phyloP scores from a whole-genome alignment of 2,888 invertebrate species.

The Drosophila fulvimacula region DNA sequence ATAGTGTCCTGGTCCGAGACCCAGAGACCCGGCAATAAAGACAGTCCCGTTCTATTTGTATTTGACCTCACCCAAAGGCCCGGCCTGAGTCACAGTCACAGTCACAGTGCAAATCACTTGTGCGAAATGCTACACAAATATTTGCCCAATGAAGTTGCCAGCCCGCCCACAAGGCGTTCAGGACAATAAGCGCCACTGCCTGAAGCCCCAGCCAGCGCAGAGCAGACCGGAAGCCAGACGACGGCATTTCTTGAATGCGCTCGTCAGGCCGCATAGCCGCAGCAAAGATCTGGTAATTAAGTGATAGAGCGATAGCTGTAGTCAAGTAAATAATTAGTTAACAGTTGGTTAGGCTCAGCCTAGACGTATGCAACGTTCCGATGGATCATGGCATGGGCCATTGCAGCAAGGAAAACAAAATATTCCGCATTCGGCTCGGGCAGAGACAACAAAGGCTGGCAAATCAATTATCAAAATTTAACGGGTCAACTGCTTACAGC shows the following conservation, averaged over 20 bases:
- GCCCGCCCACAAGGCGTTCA: slow-evolving; percentile 21
- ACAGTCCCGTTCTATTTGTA: slow-evolving; percentile 59
- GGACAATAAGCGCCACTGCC: slow-evolving; percentile 11
- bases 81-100: slow-evolving; percentile 27
- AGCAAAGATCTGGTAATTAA: slow-evolving; percentile 35
- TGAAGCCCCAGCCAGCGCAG: slow-evolving; percentile 2
- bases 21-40: slow-evolving; percentile 50
- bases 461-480: slow-evolving; percentile 72
- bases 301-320: slow-evolving; percentile 28
- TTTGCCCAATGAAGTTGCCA: slow-evolving; percentile 78
- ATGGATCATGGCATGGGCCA: not conserved
- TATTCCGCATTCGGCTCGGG: not conserved
- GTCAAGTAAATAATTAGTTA: slow-evolving; percentile 24
- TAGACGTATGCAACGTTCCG: slow-evolving; percentile 23
- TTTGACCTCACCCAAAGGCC: slow-evolving; percentile 66
- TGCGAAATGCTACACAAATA: slow-evolving; percentile 81
- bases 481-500: slow-evolving; percentile 60
- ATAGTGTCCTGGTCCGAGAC: slow-evolving; percentile 62
- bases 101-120: slow-evolving; percentile 69
- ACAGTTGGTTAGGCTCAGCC: slow-evolving; percentile 1
- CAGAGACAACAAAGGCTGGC: slow-evolving; percentile 26
- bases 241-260: slow-evolving; percentile 17
- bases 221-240: slow-evolving; percentile 15
- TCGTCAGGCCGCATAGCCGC: slow-evolving; percentile 10
- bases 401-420: not conserved